Base-by-base conservation (phyloP, 2,113 vertebrate genomes). In the Tragelaphus scriptus region DNA sequence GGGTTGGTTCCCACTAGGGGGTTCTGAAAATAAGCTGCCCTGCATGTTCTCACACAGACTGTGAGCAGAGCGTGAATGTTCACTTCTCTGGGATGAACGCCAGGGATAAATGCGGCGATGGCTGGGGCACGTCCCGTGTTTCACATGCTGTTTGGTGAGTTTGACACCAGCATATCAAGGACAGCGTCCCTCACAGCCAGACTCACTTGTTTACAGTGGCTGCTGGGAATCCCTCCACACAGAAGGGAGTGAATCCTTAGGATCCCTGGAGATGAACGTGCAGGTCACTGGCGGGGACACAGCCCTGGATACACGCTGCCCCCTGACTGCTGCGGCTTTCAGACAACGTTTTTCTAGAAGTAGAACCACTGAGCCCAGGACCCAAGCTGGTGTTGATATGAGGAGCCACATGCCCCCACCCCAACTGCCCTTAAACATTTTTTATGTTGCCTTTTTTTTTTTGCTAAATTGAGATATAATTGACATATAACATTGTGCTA, bases 171-270 rank as follows among this genome's bases (percentile, higher is more conserved):
- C 15, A 30, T 25, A 26, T 13, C 28, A 49, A 21, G 82, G 30
- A 59, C 53, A 7, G 44, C 0, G 5, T 75, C 32, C 55, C 44
- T 58, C 2, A 9, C 49, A 2, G 2, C 61, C 1, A 3, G 55
- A 49, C 47, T 1, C 30, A 4, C 15, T 13, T 21, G 2, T 9
- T 32, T 53, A 44, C 3, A 14, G 88, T 5, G 77, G n/a, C 26
- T 25, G 11, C 65, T 53, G 2, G 28, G n/a, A 56, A 5, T 2
- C 7, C 47, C n/a, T 4, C 53, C 26, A 0, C 0, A 7, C 1
- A 10, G 21, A 6, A 15, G 11, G 12, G 3, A 8, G 59, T 1
- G 28, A 14, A 3, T 28, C 21, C 28, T 77, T 40, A 8, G 5
- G 21, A 13, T 40, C 55, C 84, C 15, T 7, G 6, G 23, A 2